Evolutionary conservation across 2,888 invertebrate species (phyloP).

Genomic region (Orchesellides sinensis): DNA sequence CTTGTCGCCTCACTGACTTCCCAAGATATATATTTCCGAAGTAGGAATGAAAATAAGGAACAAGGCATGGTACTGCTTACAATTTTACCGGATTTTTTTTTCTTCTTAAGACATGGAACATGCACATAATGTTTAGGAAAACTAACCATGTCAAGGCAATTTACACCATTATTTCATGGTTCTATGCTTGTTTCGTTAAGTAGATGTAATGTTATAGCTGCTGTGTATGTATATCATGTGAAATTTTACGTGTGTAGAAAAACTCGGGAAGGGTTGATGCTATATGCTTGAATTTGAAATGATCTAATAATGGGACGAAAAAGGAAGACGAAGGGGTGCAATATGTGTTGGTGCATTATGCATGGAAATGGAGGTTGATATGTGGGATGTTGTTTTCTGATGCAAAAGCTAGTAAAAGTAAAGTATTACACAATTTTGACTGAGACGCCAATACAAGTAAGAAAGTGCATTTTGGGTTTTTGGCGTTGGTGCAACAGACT

Average conservation of each 20-base stretch:
- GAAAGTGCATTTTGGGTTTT: constrained; percentile 1
- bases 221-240: not conserved
- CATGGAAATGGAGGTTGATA: constrained; percentile 26
- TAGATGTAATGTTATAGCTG: not conserved
- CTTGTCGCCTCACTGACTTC: constrained; percentile 32
- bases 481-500: not conserved
- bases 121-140: constrained; percentile 10
- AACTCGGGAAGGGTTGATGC: constrained; percentile 26
- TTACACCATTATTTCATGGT: constrained; percentile 54
- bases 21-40: not conserved
- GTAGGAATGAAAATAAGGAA: not conserved
- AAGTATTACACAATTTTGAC: not conserved
- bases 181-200: constrained; percentile 30
- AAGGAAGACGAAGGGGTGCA: not conserved
- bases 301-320: constrained; percentile 55
- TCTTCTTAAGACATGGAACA: not conserved
- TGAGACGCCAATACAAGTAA: not conserved
- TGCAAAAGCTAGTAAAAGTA: not conserved
- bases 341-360: constrained; percentile 29
- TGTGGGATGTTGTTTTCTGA: constrained; percentile 36
- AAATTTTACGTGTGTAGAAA: not conserved
- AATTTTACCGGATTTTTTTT: not conserved
- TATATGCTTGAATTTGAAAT: constrained; percentile 60
- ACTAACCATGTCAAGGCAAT: constrained; percentile 47
- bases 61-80: not conserved